Conservation (phyloP, 2,888 invertebrate genomes). For the Congeria kusceri region DNA sequence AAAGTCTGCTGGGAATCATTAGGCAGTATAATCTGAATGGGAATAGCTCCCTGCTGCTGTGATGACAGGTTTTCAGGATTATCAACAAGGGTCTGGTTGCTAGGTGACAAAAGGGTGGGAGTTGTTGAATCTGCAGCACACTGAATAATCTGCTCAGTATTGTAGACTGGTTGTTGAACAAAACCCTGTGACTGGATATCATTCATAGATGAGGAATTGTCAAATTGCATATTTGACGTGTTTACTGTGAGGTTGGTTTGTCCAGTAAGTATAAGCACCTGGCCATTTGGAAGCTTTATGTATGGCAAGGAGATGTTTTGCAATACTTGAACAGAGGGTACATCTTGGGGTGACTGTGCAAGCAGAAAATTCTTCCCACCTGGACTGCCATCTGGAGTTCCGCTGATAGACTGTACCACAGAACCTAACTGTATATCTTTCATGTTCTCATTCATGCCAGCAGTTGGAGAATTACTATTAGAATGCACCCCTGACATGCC, state of each 20-base stretch:
- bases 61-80: slow-evolving; percentile 19
- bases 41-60: slow-evolving; percentile 53
- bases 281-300: slow-evolving; percentile 63
- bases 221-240: background rate
- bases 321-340: slow-evolving; percentile 65
- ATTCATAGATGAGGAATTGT: background rate
- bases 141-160: slow-evolving; percentile 34
- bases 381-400: slow-evolving; percentile 4
- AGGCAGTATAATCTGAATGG: slow-evolving; percentile 61
- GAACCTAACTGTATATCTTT: background rate
- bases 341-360: slow-evolving; percentile 38
- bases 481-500: slow-evolving; percentile 46
- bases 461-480: slow-evolving; percentile 35
- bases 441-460: background rate
- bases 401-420: background rate
- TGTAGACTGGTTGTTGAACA: slow-evolving; percentile 20
- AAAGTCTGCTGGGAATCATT: slow-evolving; percentile 61
- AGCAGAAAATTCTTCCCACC: slow-evolving; percentile 22
- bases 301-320: slow-evolving; percentile 69
- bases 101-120: slow-evolving; percentile 7
- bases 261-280: slow-evolving; percentile 59
- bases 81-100: slow-evolving; percentile 9
- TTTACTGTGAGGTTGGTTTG: slow-evolving; percentile 26
- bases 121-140: slow-evolving; percentile 44
- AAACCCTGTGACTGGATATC: slow-evolving; percentile 26